These are phyloP conservation scores for Clarias gariepinus DNA, from an alignment of 2,113 vertebrate genomes.

Conservation along the genomic window DNA sequence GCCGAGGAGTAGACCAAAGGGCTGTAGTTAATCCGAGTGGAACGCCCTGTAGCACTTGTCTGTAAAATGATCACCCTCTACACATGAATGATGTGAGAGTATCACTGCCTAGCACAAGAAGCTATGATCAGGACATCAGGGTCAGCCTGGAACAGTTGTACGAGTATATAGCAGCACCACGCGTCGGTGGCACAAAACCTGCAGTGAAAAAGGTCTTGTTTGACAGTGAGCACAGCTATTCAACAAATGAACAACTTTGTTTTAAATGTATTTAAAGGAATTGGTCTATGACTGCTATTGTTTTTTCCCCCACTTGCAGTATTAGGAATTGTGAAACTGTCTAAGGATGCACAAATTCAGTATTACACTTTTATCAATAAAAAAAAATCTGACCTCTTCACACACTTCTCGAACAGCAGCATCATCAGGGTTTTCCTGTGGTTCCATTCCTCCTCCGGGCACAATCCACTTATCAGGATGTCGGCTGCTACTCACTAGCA, in stretches of 20 bases:
- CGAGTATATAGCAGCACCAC: neutral
- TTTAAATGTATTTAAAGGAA: neutral
- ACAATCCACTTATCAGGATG: slow-evolving; percentile 98
- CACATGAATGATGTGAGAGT: slow-evolving; percentile 56
- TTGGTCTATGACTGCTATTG: neutral
- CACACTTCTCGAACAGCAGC: slow-evolving; percentile 95
- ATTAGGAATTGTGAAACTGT: neutral
- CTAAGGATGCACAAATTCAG: neutral
- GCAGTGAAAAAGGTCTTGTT: neutral
- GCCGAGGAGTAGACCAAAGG: slow-evolving; percentile 41
- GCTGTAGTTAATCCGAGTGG: slow-evolving; percentile 60
- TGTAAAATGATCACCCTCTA: slow-evolving; percentile 62
- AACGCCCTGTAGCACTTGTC: slow-evolving; percentile 59
- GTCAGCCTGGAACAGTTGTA: slow-evolving; percentile 21
- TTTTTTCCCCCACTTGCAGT: neutral
- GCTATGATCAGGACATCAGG: slow-evolving; percentile 22
- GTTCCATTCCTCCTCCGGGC: slow-evolving; percentile 97
- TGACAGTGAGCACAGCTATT: neutral
- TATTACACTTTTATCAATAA: neutral
- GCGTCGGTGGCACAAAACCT: neutral
- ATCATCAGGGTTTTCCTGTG: slow-evolving; percentile 89
- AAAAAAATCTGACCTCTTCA: slow-evolving; percentile 79
- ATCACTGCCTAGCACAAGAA: slow-evolving; percentile 55
- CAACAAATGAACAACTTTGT: neutral
- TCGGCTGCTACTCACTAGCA: slow-evolving; percentile 96